Evolutionary conservation across 2,888 invertebrate species (phyloP).

Genomic region (Hypselothyrea guttata): DNA sequence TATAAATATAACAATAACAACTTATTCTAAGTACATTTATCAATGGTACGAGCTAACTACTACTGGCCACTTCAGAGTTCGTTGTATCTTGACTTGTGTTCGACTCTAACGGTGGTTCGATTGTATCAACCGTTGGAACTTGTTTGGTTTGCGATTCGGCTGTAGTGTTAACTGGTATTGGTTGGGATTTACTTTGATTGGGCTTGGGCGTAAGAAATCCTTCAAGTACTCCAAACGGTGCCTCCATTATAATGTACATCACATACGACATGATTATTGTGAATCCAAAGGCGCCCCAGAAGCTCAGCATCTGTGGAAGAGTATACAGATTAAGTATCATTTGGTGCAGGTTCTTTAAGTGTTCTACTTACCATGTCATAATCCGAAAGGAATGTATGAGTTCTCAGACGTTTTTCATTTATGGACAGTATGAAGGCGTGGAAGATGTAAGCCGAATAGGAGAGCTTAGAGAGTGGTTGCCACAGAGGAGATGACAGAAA

Average conservation of each 20-base stretch:
- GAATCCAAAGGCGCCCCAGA: conserved; percentile 1
- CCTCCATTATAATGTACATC: background rate
- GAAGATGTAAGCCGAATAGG: conserved; percentile 73
- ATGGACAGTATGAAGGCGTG: conserved; percentile 67
- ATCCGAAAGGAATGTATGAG: conserved; percentile 54
- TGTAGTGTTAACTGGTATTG: background rate
- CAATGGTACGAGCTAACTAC: background rate
- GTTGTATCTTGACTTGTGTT: too few species aligned
- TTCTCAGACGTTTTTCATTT: conserved; percentile 49
- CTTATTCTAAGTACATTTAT: background rate
- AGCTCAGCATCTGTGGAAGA: background rate
- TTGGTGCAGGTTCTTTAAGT: background rate
- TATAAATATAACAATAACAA: background rate
- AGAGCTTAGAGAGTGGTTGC: conserved; percentile 74
- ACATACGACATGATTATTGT: conserved; percentile 1
- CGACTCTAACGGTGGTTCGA: too few species aligned
- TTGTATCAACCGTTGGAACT: background rate
- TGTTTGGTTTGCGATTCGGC: background rate
- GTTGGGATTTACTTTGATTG: background rate
- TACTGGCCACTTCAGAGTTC: background rate
- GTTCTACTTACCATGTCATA: conserved; percentile 5
- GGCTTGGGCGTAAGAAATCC: background rate
- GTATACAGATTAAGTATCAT: background rate
- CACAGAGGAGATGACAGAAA: conserved; percentile 74
- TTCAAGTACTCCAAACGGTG: background rate